A percentile compares a stretch with the other conserved stretches of the same genome.
These are phyloP conservation scores for Paradisaea rubra DNA, from an alignment of 2,113 vertebrate genomes.

Conservation along the genomic window DNA sequence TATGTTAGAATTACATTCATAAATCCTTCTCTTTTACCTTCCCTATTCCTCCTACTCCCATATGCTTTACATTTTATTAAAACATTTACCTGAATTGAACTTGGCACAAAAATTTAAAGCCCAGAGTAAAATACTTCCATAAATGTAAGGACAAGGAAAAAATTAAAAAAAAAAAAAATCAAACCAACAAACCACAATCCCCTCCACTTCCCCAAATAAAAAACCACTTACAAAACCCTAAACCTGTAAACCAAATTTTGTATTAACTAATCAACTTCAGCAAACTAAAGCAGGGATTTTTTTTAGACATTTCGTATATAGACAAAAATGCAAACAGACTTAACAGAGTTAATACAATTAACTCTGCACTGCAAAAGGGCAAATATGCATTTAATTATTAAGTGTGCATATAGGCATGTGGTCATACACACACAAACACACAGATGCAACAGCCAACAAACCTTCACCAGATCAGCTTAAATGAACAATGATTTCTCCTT, in stretches of 20 bases:
- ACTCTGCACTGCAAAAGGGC: background rate
- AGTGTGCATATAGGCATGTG: background rate
- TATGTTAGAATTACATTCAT: background rate
- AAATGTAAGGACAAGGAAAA: background rate
- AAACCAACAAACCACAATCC: background rate
- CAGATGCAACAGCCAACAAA: background rate
- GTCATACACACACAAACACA: background rate
- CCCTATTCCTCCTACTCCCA: background rate
- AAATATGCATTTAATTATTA: background rate
- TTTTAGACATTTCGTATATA: fast-evolving
- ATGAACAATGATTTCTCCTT: background rate
- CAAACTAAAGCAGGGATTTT: background rate
- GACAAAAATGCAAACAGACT: background rate
- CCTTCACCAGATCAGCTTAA: background rate
- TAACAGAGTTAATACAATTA: background rate
- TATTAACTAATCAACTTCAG: background rate
- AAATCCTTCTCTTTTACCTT: background rate
- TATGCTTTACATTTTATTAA: background rate
- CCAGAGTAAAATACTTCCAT: background rate
- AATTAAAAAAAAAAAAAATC: background rate
- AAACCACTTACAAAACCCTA: background rate
- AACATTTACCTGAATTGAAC: constrained; percentile 15
- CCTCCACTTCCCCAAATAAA: background rate
- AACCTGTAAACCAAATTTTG: background rate
- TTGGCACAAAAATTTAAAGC: background rate